Evolutionary conservation across 2,888 invertebrate genomes (phyloP).

Genomic region (Tanytarsus gracilentus): DNA sequence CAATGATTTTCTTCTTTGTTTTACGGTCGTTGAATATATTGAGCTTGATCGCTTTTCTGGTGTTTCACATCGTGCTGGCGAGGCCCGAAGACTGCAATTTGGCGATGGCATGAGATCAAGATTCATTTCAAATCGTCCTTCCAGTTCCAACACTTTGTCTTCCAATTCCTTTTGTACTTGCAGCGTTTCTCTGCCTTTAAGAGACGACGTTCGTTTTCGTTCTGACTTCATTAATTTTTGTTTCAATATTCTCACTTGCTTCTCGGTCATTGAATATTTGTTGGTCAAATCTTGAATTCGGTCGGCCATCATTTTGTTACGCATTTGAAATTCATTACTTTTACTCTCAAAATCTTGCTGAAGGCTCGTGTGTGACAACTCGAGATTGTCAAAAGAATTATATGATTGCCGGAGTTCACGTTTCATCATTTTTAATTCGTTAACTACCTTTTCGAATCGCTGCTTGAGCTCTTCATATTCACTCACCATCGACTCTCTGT

Average conservation of each 20-base stretch:
- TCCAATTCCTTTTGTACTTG: slow-evolving; percentile 73
- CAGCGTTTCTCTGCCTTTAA: slow-evolving; percentile 74
- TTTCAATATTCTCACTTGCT: slow-evolving; percentile 68
- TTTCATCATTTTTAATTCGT: slow-evolving; percentile 75
- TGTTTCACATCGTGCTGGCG: slow-evolving; percentile 44
- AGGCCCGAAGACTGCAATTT: slow-evolving; percentile 33
- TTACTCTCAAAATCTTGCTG: slow-evolving; percentile 64
- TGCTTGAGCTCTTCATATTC: slow-evolving; percentile 68
- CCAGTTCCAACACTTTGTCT: slow-evolving; percentile 71
- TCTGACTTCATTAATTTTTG: slow-evolving; percentile 72
- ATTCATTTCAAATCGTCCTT: slow-evolving; percentile 48
- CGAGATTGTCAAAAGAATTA: slow-evolving; percentile 68
- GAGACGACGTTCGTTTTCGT: slow-evolving; percentile 68
- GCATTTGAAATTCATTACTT: slow-evolving; percentile 54
- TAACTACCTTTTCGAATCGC: slow-evolving; percentile 72
- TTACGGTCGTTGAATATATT: too few relatives aligned
- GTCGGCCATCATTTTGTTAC: slow-evolving; percentile 70
- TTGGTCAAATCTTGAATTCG: slow-evolving; percentile 75
- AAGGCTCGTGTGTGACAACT: slow-evolving; percentile 66
- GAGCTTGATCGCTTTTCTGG: slow-evolving; percentile 46
- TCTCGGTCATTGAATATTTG: slow-evolving; percentile 71
- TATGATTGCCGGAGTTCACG: slow-evolving; percentile 71
- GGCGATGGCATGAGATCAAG: slow-evolving; percentile 49
- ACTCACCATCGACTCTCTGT: slow-evolving; percentile 67
- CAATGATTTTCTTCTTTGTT: slow-evolving; percentile 62